Evolutionary conservation across 1,140 invertebrate genomes (phyloP), one percentile per base, ranked within the genome.

Genomic region (Atta colombica): DNA sequence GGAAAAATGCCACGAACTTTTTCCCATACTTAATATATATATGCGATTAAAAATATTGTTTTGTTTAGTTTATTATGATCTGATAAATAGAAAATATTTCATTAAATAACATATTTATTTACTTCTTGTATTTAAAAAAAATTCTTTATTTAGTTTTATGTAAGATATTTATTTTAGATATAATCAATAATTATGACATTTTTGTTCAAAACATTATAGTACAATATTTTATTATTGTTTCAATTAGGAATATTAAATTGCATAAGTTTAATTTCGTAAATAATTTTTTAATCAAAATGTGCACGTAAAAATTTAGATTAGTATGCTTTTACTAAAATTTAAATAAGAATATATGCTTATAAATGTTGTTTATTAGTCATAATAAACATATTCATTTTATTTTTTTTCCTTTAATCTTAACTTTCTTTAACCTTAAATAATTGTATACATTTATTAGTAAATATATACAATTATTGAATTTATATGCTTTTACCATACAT

Each of bases 401-500:
- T 49, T 49, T 49, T 25, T 25, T 69, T 25, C 2, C 25, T 69
- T 49, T 39, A 39, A 39, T 39, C 35, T 39, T 39, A 39, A 69
- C 8, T 69, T 49, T 25, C 10, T 45, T 18, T 68, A 68, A 68
- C 4, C 8, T 45, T 45, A 68, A 14, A 12, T 66, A 68, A 68
- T 21, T 68, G 25, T 21, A 49, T 51, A 49, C n/a, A 51, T 49
- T 49, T 51, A 49, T 16, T 49, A 69, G 14, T 49, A 69, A 69
- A 49, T 69, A 16, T 51, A 69, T 69, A 49, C 18, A 69, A 51
- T 69, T 69, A 16, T n/a, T 49, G 14, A 49, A 69, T 25, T 69
- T 69, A 45, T 25, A 69, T 39, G 66, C 14, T 69, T 69, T 69
- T 25, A 69, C 21, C 5, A 25, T 65, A 78, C 10, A 65, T n/a